Conservation (phyloP, 2,113 vertebrate species). For the Cebus imitator region DNA sequence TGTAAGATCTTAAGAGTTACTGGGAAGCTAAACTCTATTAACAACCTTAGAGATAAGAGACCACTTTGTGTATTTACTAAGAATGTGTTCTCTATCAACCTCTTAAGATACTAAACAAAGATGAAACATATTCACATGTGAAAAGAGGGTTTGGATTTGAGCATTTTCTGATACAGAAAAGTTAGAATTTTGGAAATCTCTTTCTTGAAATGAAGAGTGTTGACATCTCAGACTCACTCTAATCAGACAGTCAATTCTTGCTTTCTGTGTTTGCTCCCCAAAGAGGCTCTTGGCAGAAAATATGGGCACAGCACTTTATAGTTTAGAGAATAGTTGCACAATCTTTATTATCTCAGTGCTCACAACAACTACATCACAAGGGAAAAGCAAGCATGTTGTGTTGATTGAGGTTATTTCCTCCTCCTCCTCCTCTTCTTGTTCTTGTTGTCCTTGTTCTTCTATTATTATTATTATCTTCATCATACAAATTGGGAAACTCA, state of each 20-base stretch:
- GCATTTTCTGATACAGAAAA: constrained; percentile 10
- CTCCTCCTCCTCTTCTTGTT: background rate
- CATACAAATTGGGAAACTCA: background rate
- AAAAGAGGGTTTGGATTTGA: background rate
- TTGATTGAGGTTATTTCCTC: background rate
- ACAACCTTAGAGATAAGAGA: background rate
- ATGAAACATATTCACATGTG: background rate
- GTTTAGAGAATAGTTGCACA: background rate
- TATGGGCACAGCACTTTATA: background rate
- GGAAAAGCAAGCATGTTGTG: background rate
- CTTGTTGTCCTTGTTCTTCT: background rate
- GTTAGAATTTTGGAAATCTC: constrained; percentile 4
- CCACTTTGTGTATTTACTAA: background rate
- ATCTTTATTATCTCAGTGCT: background rate
- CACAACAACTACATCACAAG: background rate
- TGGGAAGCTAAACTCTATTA: constrained; percentile 21
- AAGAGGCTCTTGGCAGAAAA: background rate
- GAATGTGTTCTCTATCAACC: background rate
- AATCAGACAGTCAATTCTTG: background rate
- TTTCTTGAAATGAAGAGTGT: background rate
- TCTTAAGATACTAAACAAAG: constrained; percentile 39
- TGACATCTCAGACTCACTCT: background rate
- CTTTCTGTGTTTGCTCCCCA: background rate
- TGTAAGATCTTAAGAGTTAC: background rate
- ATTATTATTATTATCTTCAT: background rate